These are phyloP conservation scores for Villa cingulata DNA, from an alignment of 2,888 invertebrate species.

Conservation along the genomic window DNA sequence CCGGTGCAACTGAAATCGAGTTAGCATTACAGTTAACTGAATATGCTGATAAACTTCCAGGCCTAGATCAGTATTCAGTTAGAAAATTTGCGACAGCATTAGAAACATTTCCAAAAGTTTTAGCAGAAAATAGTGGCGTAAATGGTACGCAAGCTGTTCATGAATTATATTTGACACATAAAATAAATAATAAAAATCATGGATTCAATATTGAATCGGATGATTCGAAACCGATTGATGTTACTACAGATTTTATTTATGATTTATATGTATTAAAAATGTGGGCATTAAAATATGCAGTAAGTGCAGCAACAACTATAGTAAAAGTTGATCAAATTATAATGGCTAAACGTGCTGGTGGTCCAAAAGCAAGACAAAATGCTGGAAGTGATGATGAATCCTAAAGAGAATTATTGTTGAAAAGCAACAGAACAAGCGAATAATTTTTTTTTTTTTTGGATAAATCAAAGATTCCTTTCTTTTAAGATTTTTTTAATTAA, in stretches of 20 bases:
- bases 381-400: slow-evolving; percentile 62
- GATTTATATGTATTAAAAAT: slow-evolving; percentile 76
- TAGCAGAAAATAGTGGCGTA: slow-evolving; percentile 90
- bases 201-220: slow-evolving; percentile 85
- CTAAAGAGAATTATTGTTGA: slow-evolving; percentile 25
- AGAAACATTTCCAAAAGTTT: slow-evolving; percentile 78
- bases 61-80: slow-evolving; percentile 93
- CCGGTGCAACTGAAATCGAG: slow-evolving; percentile 91
- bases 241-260: slow-evolving; percentile 59
- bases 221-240: slow-evolving; percentile 56
- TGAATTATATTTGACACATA: slow-evolving; percentile 86
- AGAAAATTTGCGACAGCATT: slow-evolving; percentile 83
- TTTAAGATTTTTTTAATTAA: no score
- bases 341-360: slow-evolving; percentile 95
- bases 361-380: slow-evolving; percentile 67
- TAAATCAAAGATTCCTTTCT: no score
- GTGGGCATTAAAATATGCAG: slow-evolving; percentile 94
- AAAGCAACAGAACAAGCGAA: no score
- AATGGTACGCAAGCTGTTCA: slow-evolving; percentile 77
- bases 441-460: no score
- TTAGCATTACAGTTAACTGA: slow-evolving; percentile 72
- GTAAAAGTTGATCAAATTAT: slow-evolving; percentile 94
- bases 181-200: slow-evolving; percentile 59
- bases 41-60: slow-evolving; percentile 84
- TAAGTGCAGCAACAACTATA: slow-evolving; percentile 82